phyloP scores from a whole-genome alignment of 2,113 vertebrate genomes.

The Cyphomyrus discorhynchus region DNA sequence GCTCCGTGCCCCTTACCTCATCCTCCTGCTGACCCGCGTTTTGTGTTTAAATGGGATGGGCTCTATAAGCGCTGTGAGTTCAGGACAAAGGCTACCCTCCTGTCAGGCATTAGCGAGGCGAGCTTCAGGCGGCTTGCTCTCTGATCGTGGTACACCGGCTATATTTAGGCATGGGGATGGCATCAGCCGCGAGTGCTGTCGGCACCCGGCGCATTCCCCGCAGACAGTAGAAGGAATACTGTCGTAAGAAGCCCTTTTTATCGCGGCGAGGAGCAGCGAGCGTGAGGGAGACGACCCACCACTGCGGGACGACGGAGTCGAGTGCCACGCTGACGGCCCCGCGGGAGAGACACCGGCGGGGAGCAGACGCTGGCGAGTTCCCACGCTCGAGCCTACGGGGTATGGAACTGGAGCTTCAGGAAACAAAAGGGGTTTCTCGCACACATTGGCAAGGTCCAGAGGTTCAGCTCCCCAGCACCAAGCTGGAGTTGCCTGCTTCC shows the following conservation, averaged over 20 bases:
- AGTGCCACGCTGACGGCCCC: neutral
- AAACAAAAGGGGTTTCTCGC: neutral
- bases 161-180: neutral
- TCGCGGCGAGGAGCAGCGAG: constrained; percentile 4
- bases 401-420: neutral
- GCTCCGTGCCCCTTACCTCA: neutral
- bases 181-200: constrained; percentile 47
- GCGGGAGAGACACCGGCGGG: neutral
- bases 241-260: neutral
- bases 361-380: neutral
- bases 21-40: neutral
- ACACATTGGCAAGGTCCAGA: neutral
- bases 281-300: neutral
- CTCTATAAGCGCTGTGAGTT: neutral
- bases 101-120: neutral
- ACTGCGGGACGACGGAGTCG: neutral
- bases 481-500: neutral
- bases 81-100: neutral
- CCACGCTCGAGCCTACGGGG: neutral
- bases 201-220: constrained; percentile 54
- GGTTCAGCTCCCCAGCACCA: neutral
- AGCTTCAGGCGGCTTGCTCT: neutral
- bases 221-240: constrained; percentile 42
- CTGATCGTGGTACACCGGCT: neutral
- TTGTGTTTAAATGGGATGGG: neutral